A percentile compares a stretch with the other conserved stretches of the same genome.
phyloP scores from a whole-genome alignment of 2,113 vertebrate genomes.

The Ptyas mucosa region DNA sequence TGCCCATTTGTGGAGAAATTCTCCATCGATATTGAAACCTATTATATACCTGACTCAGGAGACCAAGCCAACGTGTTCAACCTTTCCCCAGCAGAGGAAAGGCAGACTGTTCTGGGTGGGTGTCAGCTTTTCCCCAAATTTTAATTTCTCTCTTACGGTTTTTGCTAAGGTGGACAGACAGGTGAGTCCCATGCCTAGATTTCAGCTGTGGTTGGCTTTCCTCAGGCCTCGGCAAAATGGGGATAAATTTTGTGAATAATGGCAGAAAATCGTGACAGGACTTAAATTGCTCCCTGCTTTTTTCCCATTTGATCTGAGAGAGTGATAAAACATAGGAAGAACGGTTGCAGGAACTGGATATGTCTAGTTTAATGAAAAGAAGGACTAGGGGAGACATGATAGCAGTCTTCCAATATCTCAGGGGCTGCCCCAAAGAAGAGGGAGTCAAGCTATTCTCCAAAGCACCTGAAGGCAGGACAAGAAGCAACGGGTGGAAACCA shows the following conservation, averaged over 20 bases:
- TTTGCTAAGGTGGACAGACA: too few species aligned
- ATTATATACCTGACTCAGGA: constrained; percentile 91
- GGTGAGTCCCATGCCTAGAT: too few species aligned
- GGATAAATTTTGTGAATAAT: not conserved
- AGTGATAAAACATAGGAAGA: not conserved
- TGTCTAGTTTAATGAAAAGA: not conserved
- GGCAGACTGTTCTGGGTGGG: constrained; percentile 85
- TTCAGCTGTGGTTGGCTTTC: not conserved
- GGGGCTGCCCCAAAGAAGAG: not conserved
- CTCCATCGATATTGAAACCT: constrained; percentile 98
- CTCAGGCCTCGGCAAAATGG: not conserved
- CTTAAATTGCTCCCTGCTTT: not conserved
- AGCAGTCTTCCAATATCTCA: not conserved
- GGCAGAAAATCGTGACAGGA: not conserved
- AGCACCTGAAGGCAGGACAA: not conserved
- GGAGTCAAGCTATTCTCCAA: not conserved
- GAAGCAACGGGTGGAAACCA: not conserved
- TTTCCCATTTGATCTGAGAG: not conserved
- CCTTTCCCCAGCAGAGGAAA: constrained; percentile 86
- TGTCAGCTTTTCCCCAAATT: not conserved
- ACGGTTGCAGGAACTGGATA: not conserved
- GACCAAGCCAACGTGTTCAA: constrained; percentile 89
- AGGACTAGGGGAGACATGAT: not conserved
- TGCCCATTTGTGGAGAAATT: constrained; percentile 99
- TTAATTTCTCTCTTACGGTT: not conserved